Percentiles rank a stretch among this genome's conserved stretches.
These are phyloP conservation scores for Frieseomelitta varia DNA, from an alignment of 1,140 invertebrate species.

Conservation along the genomic window DNA sequence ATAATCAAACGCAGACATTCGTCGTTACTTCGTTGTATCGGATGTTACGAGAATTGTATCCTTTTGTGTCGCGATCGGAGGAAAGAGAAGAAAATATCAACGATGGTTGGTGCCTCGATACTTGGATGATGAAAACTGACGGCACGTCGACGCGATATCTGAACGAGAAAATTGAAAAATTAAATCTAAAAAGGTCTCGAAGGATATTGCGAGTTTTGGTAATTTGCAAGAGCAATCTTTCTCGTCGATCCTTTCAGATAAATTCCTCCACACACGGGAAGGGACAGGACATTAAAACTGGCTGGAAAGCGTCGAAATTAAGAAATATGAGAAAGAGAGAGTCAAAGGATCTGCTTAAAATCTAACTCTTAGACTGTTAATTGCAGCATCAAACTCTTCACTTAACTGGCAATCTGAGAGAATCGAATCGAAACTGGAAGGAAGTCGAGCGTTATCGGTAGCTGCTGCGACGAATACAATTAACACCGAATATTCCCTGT, in stretches of 20 bases:
- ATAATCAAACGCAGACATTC: too few relatives aligned
- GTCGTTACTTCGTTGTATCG: too few relatives aligned
- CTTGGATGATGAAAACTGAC: constrained; percentile 34
- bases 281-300: too few relatives aligned
- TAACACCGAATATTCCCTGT: background rate
- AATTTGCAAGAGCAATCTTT: background rate
- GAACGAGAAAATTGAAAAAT: constrained; percentile 66
- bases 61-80: background rate
- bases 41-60: background rate
- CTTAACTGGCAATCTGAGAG: constrained; percentile 28
- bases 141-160: constrained; percentile 14
- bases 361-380: constrained; percentile 7
- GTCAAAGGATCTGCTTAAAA: background rate
- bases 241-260: background rate
- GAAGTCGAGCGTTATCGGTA: constrained; percentile 25
- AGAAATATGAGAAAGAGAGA: background rate
- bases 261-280: background rate
- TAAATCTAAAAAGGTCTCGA: constrained; percentile 47
- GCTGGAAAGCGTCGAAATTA: background rate
- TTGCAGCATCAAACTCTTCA: constrained; percentile 18
- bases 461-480: constrained; percentile 30
- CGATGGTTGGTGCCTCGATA: constrained; percentile 19
- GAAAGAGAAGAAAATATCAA: background rate
- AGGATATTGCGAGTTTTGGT: constrained; percentile 36
- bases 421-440: background rate